phyloP scores from a whole-genome alignment of 2,113 vertebrate species.

The Nycticebus coucang region DNA sequence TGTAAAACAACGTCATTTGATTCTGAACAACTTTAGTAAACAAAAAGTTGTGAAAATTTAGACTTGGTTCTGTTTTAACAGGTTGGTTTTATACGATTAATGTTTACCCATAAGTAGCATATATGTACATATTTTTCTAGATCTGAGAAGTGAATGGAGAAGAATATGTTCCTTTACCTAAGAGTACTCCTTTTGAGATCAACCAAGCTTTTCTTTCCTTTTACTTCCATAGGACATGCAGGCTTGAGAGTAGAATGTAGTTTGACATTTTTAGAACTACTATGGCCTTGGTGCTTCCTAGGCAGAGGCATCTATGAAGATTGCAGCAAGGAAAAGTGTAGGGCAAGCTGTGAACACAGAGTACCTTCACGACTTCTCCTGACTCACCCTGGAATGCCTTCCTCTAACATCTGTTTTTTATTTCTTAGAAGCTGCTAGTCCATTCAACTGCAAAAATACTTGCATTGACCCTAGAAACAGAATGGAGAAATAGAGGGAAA shows the following conservation, averaged over 20 bases:
- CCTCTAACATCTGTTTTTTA: conserved; percentile 76
- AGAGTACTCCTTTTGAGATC: conserved; percentile 37
- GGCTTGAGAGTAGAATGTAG: conserved; percentile 38
- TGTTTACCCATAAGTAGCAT: conserved; percentile 53
- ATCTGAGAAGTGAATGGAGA: conserved; percentile 57
- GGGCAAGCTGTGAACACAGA: conserved; percentile 8
- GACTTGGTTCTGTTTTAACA: conserved; percentile 55
- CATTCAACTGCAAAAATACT: conserved; percentile 77
- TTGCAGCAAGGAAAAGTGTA: conserved; percentile 36
- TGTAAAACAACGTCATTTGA: conserved; percentile 49
- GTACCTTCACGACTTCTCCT: conserved; percentile 55
- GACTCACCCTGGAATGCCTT: conserved; percentile 71
- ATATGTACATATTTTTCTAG: conserved; percentile 54
- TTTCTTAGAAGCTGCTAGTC: conserved; percentile 76
- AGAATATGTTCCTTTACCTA: conserved; percentile 54
- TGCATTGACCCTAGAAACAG: conserved; percentile 71
- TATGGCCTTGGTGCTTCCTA: not conserved
- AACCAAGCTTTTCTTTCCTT: not conserved
- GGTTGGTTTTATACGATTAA: conserved; percentile 62
- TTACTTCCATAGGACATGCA: conserved; percentile 5
- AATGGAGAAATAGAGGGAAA: conserved; percentile 65
- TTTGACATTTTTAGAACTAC: conserved; percentile 51
- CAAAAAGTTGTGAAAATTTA: conserved; percentile 64
- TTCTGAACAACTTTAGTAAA: conserved; percentile 66
- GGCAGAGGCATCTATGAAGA: conserved; percentile 26